A percentile compares a stretch with the other conserved stretches of the same genome.
Conservation (phyloP, 2,797 vertebrate species). For the Anisognathus igniventris region DNA sequence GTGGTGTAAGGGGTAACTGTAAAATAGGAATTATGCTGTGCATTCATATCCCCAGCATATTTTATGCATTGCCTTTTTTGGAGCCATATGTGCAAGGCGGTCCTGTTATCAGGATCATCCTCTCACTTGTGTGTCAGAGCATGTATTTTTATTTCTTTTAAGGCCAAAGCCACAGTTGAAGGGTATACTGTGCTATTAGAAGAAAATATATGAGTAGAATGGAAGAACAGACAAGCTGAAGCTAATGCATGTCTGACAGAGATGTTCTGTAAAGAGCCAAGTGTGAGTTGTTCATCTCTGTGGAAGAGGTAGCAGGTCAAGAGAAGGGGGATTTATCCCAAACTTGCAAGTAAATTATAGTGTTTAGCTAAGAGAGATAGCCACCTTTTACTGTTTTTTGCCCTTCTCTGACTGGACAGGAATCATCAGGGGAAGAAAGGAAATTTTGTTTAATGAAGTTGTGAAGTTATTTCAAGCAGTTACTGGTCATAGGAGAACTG, state of each 20-base stretch:
- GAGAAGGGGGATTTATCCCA: not conserved
- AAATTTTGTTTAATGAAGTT: not conserved
- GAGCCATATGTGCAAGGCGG: not conserved
- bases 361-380: not conserved
- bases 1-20: not conserved
- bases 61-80: not conserved
- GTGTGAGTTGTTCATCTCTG: fast-evolving
- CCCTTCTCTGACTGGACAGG: not conserved
- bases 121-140: not conserved
- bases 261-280: fast-evolving
- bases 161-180: not conserved
- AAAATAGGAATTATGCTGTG: not conserved
- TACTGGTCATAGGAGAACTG: not conserved
- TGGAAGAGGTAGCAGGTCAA: not conserved
- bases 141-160: not conserved
- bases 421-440: not conserved
- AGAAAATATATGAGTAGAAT: not conserved
- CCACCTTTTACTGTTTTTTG: not conserved
- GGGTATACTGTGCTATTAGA: not conserved
- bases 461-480: not conserved
- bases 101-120: not conserved
- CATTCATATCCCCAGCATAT: not conserved
- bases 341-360: not conserved
- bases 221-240: not conserved
- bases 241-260: not conserved